Conservation (phyloP, 2,113 vertebrate species). For the Phainopepla nitens region DNA sequence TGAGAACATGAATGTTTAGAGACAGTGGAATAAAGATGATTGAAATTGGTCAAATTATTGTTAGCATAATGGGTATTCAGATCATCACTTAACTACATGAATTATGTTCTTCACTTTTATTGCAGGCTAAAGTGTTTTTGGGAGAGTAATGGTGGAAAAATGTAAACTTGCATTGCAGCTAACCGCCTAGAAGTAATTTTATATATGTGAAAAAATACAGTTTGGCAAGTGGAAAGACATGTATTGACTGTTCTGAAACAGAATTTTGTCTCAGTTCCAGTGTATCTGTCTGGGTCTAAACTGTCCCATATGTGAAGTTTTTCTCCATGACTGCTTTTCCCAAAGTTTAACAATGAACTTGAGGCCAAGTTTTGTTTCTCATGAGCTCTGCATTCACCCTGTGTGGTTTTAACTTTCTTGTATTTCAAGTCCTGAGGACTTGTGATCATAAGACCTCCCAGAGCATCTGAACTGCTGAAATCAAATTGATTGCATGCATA, state of each 20-base stretch:
- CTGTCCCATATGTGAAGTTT: constrained; percentile 15
- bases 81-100: neutral
- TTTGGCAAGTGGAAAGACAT: neutral
- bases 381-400: neutral
- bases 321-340: neutral
- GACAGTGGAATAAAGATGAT: neutral
- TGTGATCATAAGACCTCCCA: neutral
- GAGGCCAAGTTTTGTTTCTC: neutral
- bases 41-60: neutral
- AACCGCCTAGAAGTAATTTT: neutral
- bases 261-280: neutral
- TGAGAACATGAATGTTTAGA: neutral
- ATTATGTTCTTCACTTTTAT: neutral
- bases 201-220: neutral
- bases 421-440: neutral
- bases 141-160: constrained; percentile 11
- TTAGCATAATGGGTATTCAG: neutral
- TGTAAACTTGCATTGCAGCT: neutral
- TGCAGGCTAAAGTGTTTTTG: neutral
- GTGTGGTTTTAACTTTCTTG: constrained; percentile 9
- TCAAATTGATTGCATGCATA: neutral
- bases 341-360: neutral
- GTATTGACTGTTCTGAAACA: neutral
- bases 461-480: neutral
- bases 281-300: neutral